These are phyloP conservation scores for Lacerta agilis DNA, from an alignment of 2,797 vertebrate genomes.

Conservation along the genomic window DNA sequence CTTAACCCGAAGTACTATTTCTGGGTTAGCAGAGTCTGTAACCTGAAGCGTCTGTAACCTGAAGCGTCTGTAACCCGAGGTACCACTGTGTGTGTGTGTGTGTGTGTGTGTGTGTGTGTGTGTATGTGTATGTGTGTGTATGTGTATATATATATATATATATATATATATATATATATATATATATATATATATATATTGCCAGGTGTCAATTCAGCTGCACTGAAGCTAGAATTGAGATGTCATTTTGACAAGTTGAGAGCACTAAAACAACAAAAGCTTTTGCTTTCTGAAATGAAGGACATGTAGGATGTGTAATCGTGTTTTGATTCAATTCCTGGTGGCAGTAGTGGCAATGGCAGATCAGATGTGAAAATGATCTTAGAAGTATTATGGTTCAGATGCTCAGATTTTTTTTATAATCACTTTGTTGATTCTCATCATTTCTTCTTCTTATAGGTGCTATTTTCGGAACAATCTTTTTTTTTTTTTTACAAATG, in stretches of 20 bases:
- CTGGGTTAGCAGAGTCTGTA: too few relatives aligned
- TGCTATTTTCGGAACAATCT: background rate
- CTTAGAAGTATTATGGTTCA: background rate
- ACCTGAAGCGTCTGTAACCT: too few relatives aligned
- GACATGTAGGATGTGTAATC: background rate
- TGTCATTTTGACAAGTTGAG: background rate
- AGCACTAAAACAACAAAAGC: background rate
- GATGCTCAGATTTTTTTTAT: background rate
- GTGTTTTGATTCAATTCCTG: background rate
- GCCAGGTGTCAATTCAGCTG: background rate
- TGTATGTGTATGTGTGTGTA: too few relatives aligned
- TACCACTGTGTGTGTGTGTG: too few relatives aligned
- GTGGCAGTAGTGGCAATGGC: background rate
- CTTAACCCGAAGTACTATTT: too few relatives aligned
- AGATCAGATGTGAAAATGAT: background rate
- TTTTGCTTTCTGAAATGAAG: background rate
- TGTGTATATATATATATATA: too few relatives aligned
- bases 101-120: too few relatives aligned
- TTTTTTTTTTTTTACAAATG: background rate
- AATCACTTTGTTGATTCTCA: background rate
- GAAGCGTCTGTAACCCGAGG: too few relatives aligned
- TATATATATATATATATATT: too few relatives aligned
- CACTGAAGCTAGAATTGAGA: background rate
- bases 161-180: too few relatives aligned
- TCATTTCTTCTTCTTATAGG: background rate